Evolutionary conservation across 1,140 invertebrate genomes (phyloP).

Genomic region (Hypsibius dujardini): DNA sequence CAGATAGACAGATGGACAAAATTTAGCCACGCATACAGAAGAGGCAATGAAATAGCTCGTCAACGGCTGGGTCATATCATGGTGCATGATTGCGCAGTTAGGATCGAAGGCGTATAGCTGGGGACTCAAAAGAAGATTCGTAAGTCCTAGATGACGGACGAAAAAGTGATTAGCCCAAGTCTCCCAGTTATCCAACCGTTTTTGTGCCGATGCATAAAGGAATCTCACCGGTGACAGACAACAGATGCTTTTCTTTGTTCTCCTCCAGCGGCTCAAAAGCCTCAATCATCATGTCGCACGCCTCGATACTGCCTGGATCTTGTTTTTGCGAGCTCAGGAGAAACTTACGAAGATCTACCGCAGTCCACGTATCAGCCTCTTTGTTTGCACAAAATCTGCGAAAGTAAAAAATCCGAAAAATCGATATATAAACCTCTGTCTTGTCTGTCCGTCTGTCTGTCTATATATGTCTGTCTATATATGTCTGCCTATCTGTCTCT

Average conservation of each 20-base stretch:
- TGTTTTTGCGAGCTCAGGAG: constrained; percentile 27
- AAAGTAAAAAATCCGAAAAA: too few relatives aligned
- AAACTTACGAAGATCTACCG: constrained; percentile 25
- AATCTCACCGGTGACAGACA: constrained; percentile 26
- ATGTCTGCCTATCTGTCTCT: too few relatives aligned
- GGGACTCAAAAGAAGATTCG: neutral
- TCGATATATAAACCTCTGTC: too few relatives aligned
- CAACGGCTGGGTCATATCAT: constrained; percentile 46
- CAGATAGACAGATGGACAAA: too few relatives aligned
- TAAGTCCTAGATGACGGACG: neutral
- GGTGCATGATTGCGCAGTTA: constrained; percentile 31
- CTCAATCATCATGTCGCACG: constrained; percentile 31
- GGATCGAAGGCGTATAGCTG: neutral
- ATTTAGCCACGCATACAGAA: neutral
- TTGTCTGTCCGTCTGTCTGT: too few relatives aligned
- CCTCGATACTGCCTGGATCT: constrained; percentile 20
- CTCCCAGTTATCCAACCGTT: neutral
- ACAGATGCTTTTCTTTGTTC: constrained; percentile 26
- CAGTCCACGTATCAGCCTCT: constrained; percentile 11
- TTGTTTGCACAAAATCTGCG: too few relatives aligned
- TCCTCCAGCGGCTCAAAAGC: constrained; percentile 30
- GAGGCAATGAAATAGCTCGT: constrained; percentile 42
- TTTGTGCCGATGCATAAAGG: neutral
- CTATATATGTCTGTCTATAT: too few relatives aligned
- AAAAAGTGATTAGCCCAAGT: neutral